phyloP scores from a whole-genome alignment of 2,888 invertebrate genomes.

The Belgica antarctica region DNA sequence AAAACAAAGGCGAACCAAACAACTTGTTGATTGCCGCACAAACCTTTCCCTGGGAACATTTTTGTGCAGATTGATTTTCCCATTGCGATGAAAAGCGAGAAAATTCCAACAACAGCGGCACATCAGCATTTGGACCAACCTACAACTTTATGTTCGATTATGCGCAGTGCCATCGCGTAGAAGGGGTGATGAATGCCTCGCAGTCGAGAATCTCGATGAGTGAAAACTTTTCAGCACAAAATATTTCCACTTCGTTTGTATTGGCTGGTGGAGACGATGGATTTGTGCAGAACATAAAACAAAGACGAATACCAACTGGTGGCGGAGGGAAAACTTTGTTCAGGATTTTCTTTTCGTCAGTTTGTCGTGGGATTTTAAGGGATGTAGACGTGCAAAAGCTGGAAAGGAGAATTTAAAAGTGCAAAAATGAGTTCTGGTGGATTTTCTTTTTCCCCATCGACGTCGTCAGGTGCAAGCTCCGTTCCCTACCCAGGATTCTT shows the following conservation, averaged over 20 bases:
- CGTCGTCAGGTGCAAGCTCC: no score
- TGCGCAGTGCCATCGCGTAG: constrained; percentile 25
- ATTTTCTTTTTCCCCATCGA: constrained; percentile 22
- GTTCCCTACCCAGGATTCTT: background rate
- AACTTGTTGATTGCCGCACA: constrained; percentile 9
- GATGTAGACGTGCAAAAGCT: constrained; percentile 11
- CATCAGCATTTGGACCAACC: constrained; percentile 40
- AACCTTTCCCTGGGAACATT: constrained; percentile 23
- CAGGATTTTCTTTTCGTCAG: constrained; percentile 25
- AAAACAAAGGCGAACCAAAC: constrained; percentile 3
- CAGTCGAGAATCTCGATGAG: background rate
- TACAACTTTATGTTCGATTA: constrained; percentile 33
- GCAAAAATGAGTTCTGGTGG: constrained; percentile 33
- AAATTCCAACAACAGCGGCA: constrained; percentile 36
- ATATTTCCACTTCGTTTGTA: constrained; percentile 13
- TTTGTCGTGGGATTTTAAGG: background rate
- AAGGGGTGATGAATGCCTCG: constrained; percentile 11
- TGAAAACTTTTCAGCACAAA: background rate
- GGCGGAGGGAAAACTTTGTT: background rate
- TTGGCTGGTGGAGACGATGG: constrained; percentile 5
- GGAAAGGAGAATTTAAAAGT: background rate
- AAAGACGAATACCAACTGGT: background rate
- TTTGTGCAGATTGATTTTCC: constrained; percentile 28
- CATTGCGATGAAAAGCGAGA: constrained; percentile 23
- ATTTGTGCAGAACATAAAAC: background rate